Evolutionary conservation across 2,888 invertebrate genomes (phyloP), one percentile per base, ranked within the genome.

Genomic region (Cartodere bifasciata): DNA sequence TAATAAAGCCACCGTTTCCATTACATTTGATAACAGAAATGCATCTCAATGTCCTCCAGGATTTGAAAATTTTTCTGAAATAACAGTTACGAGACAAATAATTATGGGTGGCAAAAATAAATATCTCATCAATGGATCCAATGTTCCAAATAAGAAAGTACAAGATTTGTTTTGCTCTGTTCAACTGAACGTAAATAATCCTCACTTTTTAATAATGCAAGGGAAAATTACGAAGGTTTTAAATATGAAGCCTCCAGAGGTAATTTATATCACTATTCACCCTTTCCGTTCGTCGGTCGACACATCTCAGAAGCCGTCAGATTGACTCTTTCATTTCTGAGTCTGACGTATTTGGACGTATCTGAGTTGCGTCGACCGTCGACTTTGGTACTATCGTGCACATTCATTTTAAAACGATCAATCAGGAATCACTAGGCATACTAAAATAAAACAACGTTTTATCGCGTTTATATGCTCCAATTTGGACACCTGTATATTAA

Each of bases 121-220:
- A 52, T 98, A 95, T 55, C 63, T 88, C 45, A 86, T 98, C 38
- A 97, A 98, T 55, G 95, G 95, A 3, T 75, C 77, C 34, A 80
- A 79, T 49, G 92, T 90, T 0, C 83, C 81, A 41, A 90, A 90
- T 62, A 88, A 85, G 52, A 68, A 85, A 44, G 86, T 97, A 1
- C 78, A 80, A 22, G 98, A 98, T 60, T 65, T 99, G 53, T 98
- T 98, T 61, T 87, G 91, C 48, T 91, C 94, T 0, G 83, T 98
- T 4, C 94, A 95, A 55, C 66, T 98, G 21, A 99, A 99, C 53
- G 91, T 99, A 2, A 98, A 98, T 64, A 98, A 98, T 64, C 98
- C 98, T 0, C 95, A 98, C 59, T 98, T 97, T 62, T 72, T 98
- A 17, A 98, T 99, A 50, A 97, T 98, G 97, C 98, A 98, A 68